phyloP scores from a whole-genome alignment of 2,797 vertebrate species.

The Ciconia nigra region DNA sequence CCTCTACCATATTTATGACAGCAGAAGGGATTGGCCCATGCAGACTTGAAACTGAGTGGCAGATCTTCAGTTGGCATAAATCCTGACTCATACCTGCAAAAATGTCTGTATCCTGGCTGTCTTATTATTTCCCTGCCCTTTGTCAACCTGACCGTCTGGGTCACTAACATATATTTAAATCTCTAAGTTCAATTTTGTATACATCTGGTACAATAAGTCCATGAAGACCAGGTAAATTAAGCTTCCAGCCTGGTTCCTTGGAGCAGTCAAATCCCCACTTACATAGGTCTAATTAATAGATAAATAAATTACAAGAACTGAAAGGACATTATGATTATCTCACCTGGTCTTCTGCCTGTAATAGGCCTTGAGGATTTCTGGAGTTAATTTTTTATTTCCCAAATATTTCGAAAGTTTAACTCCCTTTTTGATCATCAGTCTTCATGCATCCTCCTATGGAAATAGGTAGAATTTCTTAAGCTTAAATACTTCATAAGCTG shows the following conservation, averaged over 20 bases:
- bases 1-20: background rate
- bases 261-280: background rate
- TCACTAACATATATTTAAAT: background rate
- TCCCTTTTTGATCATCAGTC: background rate
- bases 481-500: background rate
- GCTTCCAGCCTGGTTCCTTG: background rate
- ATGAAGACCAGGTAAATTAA: background rate
- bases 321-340: constrained; percentile 15
- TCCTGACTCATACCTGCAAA: background rate
- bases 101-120: background rate
- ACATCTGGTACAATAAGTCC: background rate
- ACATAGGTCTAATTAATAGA: constrained; percentile 25
- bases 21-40: background rate
- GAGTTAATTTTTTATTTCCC: constrained; percentile 8
- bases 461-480: background rate
- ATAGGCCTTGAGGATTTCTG: background rate
- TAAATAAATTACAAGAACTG: constrained; percentile 34
- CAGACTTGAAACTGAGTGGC: background rate
- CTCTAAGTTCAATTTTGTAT: background rate
- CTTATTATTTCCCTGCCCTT: background rate
- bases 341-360: background rate
- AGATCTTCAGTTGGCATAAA: background rate
- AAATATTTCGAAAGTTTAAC: background rate
- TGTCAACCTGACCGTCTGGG: background rate
- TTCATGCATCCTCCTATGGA: background rate